phyloP scores from a whole-genome alignment of 2,113 vertebrate species.

The Microcebus jonahi region DNA sequence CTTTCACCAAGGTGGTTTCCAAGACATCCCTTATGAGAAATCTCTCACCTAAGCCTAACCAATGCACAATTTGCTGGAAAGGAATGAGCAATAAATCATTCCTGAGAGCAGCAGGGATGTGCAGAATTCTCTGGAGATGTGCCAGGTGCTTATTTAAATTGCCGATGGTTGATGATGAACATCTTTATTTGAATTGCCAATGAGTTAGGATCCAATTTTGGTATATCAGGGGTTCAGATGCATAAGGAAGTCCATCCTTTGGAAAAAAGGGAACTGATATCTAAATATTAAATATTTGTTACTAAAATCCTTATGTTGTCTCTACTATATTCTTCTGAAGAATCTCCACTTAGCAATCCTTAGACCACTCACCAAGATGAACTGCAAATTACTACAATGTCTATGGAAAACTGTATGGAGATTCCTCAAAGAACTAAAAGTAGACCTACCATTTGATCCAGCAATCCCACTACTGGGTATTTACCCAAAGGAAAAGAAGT shows the following conservation, averaged over 20 bases:
- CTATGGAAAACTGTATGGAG: too few species aligned
- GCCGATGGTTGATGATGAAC: constrained; percentile 60
- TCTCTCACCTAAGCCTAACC: neutral
- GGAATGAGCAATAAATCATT: constrained; percentile 28
- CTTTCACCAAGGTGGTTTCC: neutral
- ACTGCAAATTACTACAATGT: too few species aligned
- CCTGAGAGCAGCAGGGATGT: neutral
- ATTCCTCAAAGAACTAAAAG: too few species aligned
- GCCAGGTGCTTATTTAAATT: constrained; percentile 72
- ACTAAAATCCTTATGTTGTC: neutral
- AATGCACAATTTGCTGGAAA: neutral
- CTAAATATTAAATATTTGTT: constrained; percentile 47
- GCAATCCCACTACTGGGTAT: too few species aligned
- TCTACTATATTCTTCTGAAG: constrained; percentile 14
- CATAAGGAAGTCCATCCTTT: constrained; percentile 62
- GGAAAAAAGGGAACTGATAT: neutral
- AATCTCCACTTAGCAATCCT: neutral
- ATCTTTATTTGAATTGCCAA: constrained; percentile 73
- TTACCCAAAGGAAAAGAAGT: too few species aligned
- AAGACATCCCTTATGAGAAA: neutral
- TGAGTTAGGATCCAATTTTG: constrained; percentile 60
- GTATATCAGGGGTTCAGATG: constrained; percentile 32
- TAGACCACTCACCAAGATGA: neutral
- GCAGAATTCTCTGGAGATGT: constrained; percentile 7
- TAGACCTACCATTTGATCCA: too few species aligned